Evolutionary conservation across 2,888 invertebrate species (phyloP), one percentile per base, ranked within the genome.

Genomic region (Parnassius apollo): DNA sequence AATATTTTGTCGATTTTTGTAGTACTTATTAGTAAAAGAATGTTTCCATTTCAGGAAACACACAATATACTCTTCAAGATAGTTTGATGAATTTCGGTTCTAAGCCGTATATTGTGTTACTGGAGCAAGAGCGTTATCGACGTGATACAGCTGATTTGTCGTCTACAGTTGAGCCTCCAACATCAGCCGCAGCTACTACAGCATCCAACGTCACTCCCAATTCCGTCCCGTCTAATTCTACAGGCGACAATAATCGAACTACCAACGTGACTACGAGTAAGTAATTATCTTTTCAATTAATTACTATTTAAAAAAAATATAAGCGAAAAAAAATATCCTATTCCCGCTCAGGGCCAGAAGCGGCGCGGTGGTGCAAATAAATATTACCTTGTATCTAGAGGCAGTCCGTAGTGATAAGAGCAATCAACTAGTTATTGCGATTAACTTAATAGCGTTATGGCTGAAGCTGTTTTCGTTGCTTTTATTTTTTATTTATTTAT

Each of bases 91-190:
- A 51, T 25, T 59, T 52, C 54, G 53, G 52, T 25, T 35, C 54
- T 51, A 57, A 52, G 25, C 68, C 66, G 18, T 62, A 66, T 10
- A 67, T 70, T 55, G 49, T 67, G 1, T 8, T 65, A 11, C 64
- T 66, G 53, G 62, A 69, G 44, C 64, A 69, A 50, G 65, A 65
- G 4, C 64, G 71, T 35, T 48, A 62, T 42, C 68, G 69, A 3
- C 69, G 73, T 18, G 69, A 69, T 25, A 68, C 57, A 25, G 46
- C 55, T 11, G n/a, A 42, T 9, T 18, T 57, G 12, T 2, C 44
- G 3, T 2, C 18, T 9, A 7, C 48, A 13, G 13, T 49, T 7
- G 57, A 50, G 18, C 18, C 54, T 49, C 22, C 59, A 3, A 51
- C 59, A 44, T n/a, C 57, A 35, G 18, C 22, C 42, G 42, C 25